Evolutionary conservation across 2,113 vertebrate species (phyloP), one percentile per base, ranked within the genome.

Genomic region (Loxodonta africana): DNA sequence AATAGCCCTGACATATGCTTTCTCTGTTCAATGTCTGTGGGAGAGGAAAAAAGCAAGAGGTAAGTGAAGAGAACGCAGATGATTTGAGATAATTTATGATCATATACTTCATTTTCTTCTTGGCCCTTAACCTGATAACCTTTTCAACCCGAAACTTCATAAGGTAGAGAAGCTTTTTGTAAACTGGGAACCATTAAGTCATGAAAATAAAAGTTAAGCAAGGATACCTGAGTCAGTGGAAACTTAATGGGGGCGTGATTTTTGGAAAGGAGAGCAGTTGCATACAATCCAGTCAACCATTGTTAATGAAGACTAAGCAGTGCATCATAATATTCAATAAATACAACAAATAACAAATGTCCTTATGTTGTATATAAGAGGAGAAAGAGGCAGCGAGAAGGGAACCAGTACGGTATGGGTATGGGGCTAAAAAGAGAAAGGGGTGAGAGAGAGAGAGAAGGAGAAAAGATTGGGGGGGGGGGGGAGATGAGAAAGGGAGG

Each of bases 291-390:
- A 37, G 12, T 91, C 37, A 90, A 8, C 28, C 48, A 41, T 53
- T 83, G 84, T 91, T 69, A 94, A 53, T 21, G 63, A 91, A 93
- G n/a, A 63, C 8, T 63, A 48, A 89, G 9, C 8, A 94, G 25
- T 11, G 9, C 44, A 5, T 83, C 44, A 44, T 62, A 41, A 83
- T 91, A 28, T 3, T 94, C 23, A 87, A 8, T 74, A 62, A 94
- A n/a, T 83, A 85, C 78, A 78, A 53, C 3, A 26, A 60, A 4
- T 18, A 81, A 86, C 33, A 84, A 74, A 65, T 88, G 8, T 73
- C 51, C 53, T n/a, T 25, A 17, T 18, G 26, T 90, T 87, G 62
- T 81, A 0, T 17, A 6, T 60, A 57, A 62, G 37, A 74, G 18
- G 17, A 71, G 20, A 71, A 26, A 48, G 60, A 51, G 48, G 37